These are phyloP conservation scores for Tetraneura akinire DNA, from an alignment of 1,140 invertebrate species.

Conservation along the genomic window DNA sequence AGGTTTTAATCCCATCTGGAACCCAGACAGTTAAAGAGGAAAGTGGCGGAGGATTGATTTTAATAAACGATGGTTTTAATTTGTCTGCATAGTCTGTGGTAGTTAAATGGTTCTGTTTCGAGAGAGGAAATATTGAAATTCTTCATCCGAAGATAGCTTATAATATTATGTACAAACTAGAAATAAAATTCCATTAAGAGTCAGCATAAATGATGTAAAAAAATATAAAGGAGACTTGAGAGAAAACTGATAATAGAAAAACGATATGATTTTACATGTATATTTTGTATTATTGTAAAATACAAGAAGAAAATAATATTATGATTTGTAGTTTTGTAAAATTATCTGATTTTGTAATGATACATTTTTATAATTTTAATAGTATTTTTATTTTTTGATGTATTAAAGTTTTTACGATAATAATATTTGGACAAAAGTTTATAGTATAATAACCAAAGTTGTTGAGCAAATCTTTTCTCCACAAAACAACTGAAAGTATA, in stretches of 20 bases:
- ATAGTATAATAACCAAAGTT: slow-evolving; percentile 35
- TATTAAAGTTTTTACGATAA: slow-evolving; percentile 28
- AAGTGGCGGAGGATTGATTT: slow-evolving; percentile 25
- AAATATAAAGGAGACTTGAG: not conserved
- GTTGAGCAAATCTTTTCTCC: not conserved
- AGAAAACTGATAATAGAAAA: not conserved
- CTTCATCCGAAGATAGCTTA: slow-evolving; percentile 9
- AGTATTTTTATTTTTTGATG: slow-evolving; percentile 18
- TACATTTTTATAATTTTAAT: not conserved
- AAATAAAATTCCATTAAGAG: slow-evolving; percentile 47
- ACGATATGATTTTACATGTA: slow-evolving; percentile 24
- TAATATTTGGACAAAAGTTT: slow-evolving; percentile 32
- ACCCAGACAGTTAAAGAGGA: not conserved
- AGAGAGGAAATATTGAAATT: slow-evolving; percentile 47
- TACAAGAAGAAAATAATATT: not conserved
- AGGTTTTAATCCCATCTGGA: slow-evolving; percentile 49
- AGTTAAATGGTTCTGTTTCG: slow-evolving; percentile 42
- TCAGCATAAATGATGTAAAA: slow-evolving; percentile 34
- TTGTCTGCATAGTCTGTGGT: slow-evolving; percentile 42
- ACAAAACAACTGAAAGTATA: not conserved
- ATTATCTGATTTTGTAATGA: too few species aligned
- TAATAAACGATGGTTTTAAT: slow-evolving; percentile 47
- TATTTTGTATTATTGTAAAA: slow-evolving; percentile 31
- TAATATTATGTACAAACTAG: too few species aligned
- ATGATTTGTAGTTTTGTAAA: too few species aligned